These are phyloP conservation scores for Drosophila dunni DNA, from an alignment of 1,140 invertebrate genomes.

Conservation along the genomic window DNA sequence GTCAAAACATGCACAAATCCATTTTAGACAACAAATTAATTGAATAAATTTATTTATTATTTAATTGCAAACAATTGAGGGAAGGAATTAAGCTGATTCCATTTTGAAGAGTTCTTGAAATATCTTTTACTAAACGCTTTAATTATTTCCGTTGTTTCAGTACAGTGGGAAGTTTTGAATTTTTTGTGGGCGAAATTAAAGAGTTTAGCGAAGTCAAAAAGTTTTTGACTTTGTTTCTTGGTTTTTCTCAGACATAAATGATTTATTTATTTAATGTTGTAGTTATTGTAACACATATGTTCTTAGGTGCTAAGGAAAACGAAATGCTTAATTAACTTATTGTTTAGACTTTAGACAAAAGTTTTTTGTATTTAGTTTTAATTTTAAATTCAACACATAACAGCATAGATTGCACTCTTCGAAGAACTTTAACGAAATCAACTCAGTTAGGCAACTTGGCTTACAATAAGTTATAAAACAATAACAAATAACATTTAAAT, in stretches of 20 bases:
- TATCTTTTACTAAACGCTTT: too few relatives aligned
- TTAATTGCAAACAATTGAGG: too few relatives aligned
- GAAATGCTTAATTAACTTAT: constrained; percentile 20
- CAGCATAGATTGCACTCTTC: not conserved
- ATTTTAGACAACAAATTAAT: not conserved
- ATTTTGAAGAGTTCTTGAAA: too few relatives aligned
- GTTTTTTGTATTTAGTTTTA: not conserved
- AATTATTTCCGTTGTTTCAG: too few relatives aligned
- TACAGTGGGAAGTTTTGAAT: too few relatives aligned
- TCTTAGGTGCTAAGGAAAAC: constrained; percentile 63
- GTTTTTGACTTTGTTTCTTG: not conserved
- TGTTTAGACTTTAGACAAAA: constrained; percentile 8
- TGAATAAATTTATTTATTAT: too few relatives aligned
- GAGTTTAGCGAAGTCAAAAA: too few relatives aligned
- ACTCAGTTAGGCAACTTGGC: constrained; percentile 31
- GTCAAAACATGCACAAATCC: not conserved
- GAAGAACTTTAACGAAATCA: constrained; percentile 15
- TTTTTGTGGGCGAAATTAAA: too few relatives aligned
- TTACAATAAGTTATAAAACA: constrained; percentile 7
- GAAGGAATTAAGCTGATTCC: too few relatives aligned
- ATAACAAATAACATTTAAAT: constrained; percentile 40
- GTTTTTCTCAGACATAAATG: constrained; percentile 36
- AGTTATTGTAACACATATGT: constrained; percentile 78
- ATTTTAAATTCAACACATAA: constrained; percentile 9
- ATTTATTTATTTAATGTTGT: constrained; percentile 74